These are phyloP conservation scores for Brachyistius frenatus DNA, from an alignment of 2,113 vertebrate genomes.

Conservation along the genomic window DNA sequence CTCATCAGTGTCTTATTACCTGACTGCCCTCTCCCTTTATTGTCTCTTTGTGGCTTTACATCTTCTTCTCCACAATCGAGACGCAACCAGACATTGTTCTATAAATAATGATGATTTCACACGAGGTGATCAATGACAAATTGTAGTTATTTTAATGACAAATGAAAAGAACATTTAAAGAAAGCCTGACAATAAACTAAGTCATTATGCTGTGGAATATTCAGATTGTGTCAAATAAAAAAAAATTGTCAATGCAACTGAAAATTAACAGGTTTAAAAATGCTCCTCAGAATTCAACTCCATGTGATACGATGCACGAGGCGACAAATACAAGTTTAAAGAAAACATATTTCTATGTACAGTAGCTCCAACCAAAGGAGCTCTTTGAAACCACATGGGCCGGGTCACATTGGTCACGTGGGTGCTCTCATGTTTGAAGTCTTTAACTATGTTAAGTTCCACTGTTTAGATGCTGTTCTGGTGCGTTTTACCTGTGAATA, in stretches of 20 bases:
- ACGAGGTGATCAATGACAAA: conserved; percentile 44
- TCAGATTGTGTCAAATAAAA: conserved; percentile 57
- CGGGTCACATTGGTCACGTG: not conserved
- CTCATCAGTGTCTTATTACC: not conserved
- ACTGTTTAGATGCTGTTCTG: conserved; percentile 27
- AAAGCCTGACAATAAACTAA: conserved; percentile 60
- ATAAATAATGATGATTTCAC: conserved; percentile 8
- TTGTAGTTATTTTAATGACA: conserved; percentile 70
- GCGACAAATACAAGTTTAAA: conserved; percentile 55
- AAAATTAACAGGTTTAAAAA: conserved; percentile 59
- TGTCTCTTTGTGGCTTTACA: conserved; percentile 2
- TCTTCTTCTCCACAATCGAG: not conserved
- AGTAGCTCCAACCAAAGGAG: conserved; percentile 43
- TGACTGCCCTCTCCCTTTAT: not conserved
- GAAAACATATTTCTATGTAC: conserved; percentile 54
- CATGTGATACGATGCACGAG: conserved; percentile 23
- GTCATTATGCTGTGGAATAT: conserved; percentile 49
- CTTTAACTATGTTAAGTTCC: conserved; percentile 18
- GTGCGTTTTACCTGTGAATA: conserved; percentile 16
- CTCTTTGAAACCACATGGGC: conserved; percentile 23
- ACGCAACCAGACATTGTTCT: not conserved
- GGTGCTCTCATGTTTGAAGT: conserved; percentile 15
- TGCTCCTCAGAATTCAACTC: conserved; percentile 32
- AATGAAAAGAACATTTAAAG: conserved; percentile 67
- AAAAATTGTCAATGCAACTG: conserved; percentile 35